Conservation (phyloP, 2,888 invertebrate species). For the Scelioninae gen. 1 region DNA sequence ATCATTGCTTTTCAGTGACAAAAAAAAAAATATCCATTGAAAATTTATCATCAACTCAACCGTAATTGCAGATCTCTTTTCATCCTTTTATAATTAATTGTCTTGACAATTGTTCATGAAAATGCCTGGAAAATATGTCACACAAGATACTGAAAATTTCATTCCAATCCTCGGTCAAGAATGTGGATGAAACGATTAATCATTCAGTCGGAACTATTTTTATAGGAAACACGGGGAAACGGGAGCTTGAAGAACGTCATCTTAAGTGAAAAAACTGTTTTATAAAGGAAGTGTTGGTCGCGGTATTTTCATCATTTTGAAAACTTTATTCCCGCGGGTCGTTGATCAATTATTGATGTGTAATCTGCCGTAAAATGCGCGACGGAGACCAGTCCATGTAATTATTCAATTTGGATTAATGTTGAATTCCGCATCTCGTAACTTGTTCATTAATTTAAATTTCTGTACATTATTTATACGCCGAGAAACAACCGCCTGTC, state of each 20-base stretch:
- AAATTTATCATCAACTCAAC: no score
- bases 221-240: background rate
- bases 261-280: slow-evolving; percentile 32
- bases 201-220: slow-evolving; percentile 43
- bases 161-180: slow-evolving; percentile 48
- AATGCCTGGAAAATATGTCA: slow-evolving; percentile 31
- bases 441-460: slow-evolving; percentile 38
- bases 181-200: slow-evolving; percentile 34
- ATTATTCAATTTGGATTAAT: slow-evolving; percentile 50
- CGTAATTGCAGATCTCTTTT: no score
- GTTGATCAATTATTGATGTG: slow-evolving; percentile 49
- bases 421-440: slow-evolving; percentile 23
- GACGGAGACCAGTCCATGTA: slow-evolving; percentile 30
- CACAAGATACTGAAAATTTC: slow-evolving; percentile 36
- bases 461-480: slow-evolving; percentile 10
- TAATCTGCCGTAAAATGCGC: slow-evolving; percentile 36
- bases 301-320: slow-evolving; percentile 25
- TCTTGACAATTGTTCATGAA: slow-evolving; percentile 29
- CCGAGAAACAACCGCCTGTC: background rate
- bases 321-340: slow-evolving; percentile 27
- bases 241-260: slow-evolving; percentile 7
- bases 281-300: slow-evolving; percentile 22
- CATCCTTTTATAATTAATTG: slow-evolving; percentile 21
- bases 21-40: no score
- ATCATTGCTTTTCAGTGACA: no score